Evolutionary conservation across 2,113 vertebrate genomes (phyloP), one percentile per base, ranked within the genome.

Genomic region (Ptilonorhynchus violaceus): DNA sequence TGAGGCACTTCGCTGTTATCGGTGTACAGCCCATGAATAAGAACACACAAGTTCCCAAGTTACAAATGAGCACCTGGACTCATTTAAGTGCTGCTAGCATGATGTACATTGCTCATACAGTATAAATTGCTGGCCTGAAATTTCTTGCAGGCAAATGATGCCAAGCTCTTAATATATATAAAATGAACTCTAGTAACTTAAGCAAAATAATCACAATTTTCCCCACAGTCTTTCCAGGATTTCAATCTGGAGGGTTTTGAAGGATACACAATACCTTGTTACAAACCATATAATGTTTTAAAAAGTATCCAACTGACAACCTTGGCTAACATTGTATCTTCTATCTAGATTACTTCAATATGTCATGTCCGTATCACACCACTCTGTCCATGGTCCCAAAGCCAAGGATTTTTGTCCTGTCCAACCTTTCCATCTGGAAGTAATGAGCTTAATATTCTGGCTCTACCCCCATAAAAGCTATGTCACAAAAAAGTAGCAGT

Each of bases 311-410:
- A 97, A 98, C 98, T 98, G 98, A 98, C 98, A 98, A 98, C 96
- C 95, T 97, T 98, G 98, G 98, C 98, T 97, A 97, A 91, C 93
- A 93, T 92, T 94, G 94, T 97, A 98, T 98, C 98, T 98, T 98
- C 98, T 97, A 98, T 98, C 98, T 98, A 97, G 98, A 98, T 98
- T 98, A 97, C 87, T 98, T 98, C 98, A 98, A 98, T 97, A 98
- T 98, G 98, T 98, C 97, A 97, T 96, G 96, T 98, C 93, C 98
- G 6, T 97, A 98, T 98, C 97, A 72, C 97, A 97, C 97, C 93
- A 49, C 95, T 82, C 95, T 68, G 80, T 98, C 97, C 98, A 76
- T 89, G 93, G 93, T 97, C 92, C 74, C 94, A 73, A 95, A 97
- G 97, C 98, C 98, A 98, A 98, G 91, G 80, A 92, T 92, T 95